A percentile compares a stretch with the other conserved stretches of the same genome.
These are phyloP conservation scores for Brachypteracias leptosomus DNA, from an alignment of 2,113 vertebrate genomes.

Conservation along the genomic window DNA sequence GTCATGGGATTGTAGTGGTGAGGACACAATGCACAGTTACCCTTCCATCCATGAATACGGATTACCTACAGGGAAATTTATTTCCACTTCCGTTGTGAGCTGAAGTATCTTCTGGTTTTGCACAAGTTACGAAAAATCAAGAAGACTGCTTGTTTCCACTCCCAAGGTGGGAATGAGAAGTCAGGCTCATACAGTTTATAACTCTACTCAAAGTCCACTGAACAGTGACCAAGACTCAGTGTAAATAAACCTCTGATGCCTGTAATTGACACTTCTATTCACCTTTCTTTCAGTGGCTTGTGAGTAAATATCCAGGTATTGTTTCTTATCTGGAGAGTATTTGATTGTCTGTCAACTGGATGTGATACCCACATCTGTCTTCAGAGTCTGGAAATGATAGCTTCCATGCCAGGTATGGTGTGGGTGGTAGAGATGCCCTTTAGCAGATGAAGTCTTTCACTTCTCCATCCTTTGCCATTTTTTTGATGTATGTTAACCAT, in stretches of 20 bases:
- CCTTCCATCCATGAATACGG: not conserved
- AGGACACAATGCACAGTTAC: not conserved
- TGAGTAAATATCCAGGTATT: not conserved
- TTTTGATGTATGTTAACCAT: not conserved
- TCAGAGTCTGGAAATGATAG: not conserved
- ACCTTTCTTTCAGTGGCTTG: not conserved
- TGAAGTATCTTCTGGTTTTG: not conserved
- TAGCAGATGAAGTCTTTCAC: not conserved
- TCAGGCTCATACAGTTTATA: not conserved
- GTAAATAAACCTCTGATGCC: not conserved
- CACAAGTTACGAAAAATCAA: not conserved
- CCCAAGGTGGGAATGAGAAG: not conserved
- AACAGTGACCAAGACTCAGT: rapidly evolving
- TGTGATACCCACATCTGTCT: not conserved
- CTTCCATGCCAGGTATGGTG: not conserved
- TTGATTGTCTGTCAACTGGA: not conserved
- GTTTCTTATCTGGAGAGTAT: not conserved
- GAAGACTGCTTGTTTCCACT: not conserved
- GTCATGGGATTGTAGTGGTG: not conserved
- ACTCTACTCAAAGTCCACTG: not conserved
- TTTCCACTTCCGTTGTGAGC: not conserved
- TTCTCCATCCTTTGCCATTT: not conserved
- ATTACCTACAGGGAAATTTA: rapidly evolving
- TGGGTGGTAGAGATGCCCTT: not conserved
- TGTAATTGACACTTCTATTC: not conserved